Evolutionary conservation across 2,113 vertebrate genomes (phyloP).

Genomic region (Pseudorhombus dupliciocellatus): DNA sequence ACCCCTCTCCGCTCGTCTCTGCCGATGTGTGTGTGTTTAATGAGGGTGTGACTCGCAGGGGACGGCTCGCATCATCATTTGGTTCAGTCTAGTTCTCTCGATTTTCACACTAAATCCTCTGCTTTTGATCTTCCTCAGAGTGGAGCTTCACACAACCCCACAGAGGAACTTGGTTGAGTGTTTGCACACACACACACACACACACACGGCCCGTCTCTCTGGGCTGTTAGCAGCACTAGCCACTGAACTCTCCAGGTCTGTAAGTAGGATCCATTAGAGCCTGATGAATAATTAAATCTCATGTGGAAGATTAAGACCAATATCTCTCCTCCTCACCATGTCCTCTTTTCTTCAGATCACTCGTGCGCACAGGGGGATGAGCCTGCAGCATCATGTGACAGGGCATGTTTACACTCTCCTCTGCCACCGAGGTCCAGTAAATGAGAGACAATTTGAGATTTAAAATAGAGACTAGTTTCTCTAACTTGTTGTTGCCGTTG

Average conservation of each 20-base stretch:
- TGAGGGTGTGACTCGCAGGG: constrained; percentile 37
- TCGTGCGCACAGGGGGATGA: constrained; percentile 11
- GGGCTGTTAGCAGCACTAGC: constrained; percentile 43
- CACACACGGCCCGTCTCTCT: not conserved
- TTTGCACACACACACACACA: constrained; percentile 5
- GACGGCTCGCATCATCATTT: constrained; percentile 65
- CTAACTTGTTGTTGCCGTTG: no score
- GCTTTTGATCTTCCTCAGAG: constrained; percentile 58
- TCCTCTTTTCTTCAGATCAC: constrained; percentile 46
- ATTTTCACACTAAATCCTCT: constrained; percentile 57
- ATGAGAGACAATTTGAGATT: no score
- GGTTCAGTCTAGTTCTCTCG: constrained; percentile 57
- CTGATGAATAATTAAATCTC: constrained; percentile 70
- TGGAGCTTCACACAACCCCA: constrained; percentile 22
- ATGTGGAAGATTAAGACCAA: constrained; percentile 62
- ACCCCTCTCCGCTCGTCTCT: constrained; percentile 25
- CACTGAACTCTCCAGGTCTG: constrained; percentile 68
- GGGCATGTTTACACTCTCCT: not conserved
- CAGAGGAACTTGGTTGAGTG: constrained; percentile 8
- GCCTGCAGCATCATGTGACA: not conserved
- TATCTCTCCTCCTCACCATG: constrained; percentile 42
- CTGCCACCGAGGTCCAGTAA: no score
- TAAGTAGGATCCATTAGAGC: constrained; percentile 70
- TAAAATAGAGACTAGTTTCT: no score
- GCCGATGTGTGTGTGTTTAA: constrained; percentile 41